phyloP scores from a whole-genome alignment of 2,797 vertebrate genomes.

The Alcedo atthis region DNA sequence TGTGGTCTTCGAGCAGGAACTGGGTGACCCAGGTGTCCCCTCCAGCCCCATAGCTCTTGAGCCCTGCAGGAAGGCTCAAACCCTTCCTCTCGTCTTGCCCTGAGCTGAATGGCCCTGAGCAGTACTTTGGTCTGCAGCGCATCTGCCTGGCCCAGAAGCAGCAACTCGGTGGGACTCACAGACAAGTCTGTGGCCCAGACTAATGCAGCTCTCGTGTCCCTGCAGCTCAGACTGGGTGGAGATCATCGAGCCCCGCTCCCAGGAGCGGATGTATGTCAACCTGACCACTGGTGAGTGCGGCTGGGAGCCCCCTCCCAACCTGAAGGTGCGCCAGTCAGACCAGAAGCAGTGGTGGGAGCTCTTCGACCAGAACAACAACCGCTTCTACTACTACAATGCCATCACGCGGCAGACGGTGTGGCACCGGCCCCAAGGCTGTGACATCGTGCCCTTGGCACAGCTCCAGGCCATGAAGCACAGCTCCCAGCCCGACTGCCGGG shows the following conservation, averaged over 20 bases:
- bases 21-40: no score
- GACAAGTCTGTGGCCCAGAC: background rate
- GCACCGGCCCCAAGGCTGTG: conserved; percentile 89
- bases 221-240: conserved; percentile 92
- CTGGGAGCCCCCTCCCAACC: conserved; percentile 87
- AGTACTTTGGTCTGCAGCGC: background rate
- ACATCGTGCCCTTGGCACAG: conserved; percentile 90
- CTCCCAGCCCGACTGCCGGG: conserved; percentile 74
- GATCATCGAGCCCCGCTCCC: conserved; percentile 91
- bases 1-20: background rate
- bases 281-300: conserved; percentile 88
- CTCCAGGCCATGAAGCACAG: conserved; percentile 89
- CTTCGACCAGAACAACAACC: conserved; percentile 87
- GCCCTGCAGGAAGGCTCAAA: background rate
- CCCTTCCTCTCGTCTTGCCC: background rate
- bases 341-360: conserved; percentile 95
- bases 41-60: background rate
- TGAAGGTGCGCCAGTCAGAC: conserved; percentile 85
- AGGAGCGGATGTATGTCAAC: conserved; percentile 92
- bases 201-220: background rate
- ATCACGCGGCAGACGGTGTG: conserved; percentile 86
- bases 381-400: conserved; percentile 94
- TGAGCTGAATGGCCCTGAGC: background rate
- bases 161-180: background rate
- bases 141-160: background rate